Conservation (phyloP, 2,888 invertebrate species). For the Colletes collaris region DNA sequence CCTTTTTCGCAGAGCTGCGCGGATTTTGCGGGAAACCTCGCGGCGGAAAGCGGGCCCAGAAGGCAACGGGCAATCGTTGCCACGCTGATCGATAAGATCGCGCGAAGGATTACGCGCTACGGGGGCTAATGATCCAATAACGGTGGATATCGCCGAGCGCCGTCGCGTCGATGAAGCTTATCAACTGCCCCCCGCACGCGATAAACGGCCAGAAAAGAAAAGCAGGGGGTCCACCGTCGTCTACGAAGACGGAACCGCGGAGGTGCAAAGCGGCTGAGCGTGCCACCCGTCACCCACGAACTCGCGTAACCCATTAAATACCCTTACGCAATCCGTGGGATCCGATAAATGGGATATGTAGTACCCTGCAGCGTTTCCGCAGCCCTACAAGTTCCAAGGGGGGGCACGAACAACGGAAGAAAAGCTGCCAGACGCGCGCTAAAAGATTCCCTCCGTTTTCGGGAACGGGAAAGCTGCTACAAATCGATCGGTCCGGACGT, state of each 20-base stretch:
- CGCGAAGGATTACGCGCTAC: constrained; percentile 42
- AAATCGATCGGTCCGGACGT: too few species aligned
- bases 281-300: constrained; percentile 39
- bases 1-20: constrained; percentile 1
- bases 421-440: neutral
- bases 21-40: neutral
- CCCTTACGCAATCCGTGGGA: constrained; percentile 69
- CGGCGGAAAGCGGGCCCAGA: constrained; percentile 5
- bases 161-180: constrained; percentile 69
- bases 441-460: too few species aligned
- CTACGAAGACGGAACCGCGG: constrained; percentile 33
- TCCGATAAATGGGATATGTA: constrained; percentile 71
- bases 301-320: constrained; percentile 59
- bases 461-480: too few species aligned
- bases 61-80: neutral
- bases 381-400: constrained; percentile 68
- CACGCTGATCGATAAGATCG: constrained; percentile 1
- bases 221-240: neutral
- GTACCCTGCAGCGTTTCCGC: constrained; percentile 55
- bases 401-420: neutral
- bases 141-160: constrained; percentile 25
- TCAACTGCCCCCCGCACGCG: constrained; percentile 58
- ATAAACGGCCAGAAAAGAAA: neutral
- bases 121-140: constrained; percentile 68
- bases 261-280: constrained; percentile 41